Evolutionary conservation across 2,113 vertebrate species (phyloP), one percentile per base, ranked within the genome.

Genomic region (Ophthalmolycus amberensis): DNA sequence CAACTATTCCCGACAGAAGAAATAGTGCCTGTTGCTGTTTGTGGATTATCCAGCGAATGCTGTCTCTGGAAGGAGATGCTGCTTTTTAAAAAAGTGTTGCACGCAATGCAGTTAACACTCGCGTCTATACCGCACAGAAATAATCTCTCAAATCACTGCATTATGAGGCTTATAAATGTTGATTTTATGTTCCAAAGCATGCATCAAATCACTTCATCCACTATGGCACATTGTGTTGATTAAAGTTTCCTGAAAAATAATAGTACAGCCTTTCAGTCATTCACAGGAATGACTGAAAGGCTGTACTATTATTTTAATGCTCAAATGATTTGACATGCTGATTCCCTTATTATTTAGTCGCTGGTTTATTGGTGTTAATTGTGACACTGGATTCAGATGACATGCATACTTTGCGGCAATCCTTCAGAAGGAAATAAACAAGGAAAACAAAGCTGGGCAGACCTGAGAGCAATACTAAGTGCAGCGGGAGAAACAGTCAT

Each of bases 341-440:
- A 74, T 80, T 71, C n/a, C 42, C 68, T 73, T 63, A 56, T 46
- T 75, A 9, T 42, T 16, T 59, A 34, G 37, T 54, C 66, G 16
- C 20, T 54, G 11, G 50, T 78, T 84, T 62, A 86, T 77, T 71
- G 38, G 37, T 37, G 66, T 74, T 88, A 81, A 81, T 83, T 79
- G 67, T 79, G 32, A 66, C 46, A 50, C 18, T 76, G 52, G 3
- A 85, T 73, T 84, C 64, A 79, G 63, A 58, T 77, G 73, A 64
- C 27, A 37, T 75, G 56, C 48, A 40, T 73, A 52, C 48, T 83
- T 81, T 81, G 29, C 18, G 27, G 66, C 32, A 69, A 48, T 52
- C 6, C 32, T 48, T 78, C 34, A 15, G 59, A 50, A 32, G 5
- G 38, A 77, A 84, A 63, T 40, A 40, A 80, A 27, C n/a, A 60